These are phyloP conservation scores for Mallotus villosus DNA, from an alignment of 2,797 vertebrate genomes.

Conservation along the genomic window DNA sequence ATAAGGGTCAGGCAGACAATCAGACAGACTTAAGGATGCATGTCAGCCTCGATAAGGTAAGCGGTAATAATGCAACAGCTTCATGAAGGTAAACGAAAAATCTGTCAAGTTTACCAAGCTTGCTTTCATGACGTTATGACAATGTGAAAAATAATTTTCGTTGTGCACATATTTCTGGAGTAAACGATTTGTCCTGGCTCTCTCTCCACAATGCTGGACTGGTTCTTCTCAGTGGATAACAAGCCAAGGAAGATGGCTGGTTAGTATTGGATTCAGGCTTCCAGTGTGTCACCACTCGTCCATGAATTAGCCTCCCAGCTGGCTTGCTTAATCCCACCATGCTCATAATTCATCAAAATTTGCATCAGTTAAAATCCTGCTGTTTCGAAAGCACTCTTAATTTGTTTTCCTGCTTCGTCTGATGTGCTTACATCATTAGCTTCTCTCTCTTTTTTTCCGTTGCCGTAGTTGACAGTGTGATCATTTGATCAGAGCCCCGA, in stretches of 20 bases:
- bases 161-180: not conserved
- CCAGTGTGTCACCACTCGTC: conserved; percentile 30
- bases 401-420: conserved; percentile 24
- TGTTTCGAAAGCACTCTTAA: conserved; percentile 36
- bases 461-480: not conserved
- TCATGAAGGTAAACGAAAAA: not conserved
- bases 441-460: not conserved
- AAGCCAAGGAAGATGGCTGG: not conserved
- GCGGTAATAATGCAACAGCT: not conserved
- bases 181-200: too few relatives aligned
- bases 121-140: not conserved
- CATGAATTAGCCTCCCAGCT: conserved; percentile 34
- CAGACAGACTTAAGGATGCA: not conserved
- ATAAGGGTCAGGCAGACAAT: too few relatives aligned
- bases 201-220: not conserved
- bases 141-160: not conserved
- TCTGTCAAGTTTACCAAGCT: not conserved
- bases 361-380: conserved; percentile 39
- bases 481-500: conserved; percentile 5
- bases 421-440: conserved; percentile 25
- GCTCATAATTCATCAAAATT: conserved; percentile 46
- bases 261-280: conserved; percentile 17
- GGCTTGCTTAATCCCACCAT: conserved; percentile 30
- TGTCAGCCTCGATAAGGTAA: not conserved
- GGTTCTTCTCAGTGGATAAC: not conserved